Evolutionary conservation across 2,797 vertebrate species (phyloP).

Genomic region (Trachops cirrhosus): DNA sequence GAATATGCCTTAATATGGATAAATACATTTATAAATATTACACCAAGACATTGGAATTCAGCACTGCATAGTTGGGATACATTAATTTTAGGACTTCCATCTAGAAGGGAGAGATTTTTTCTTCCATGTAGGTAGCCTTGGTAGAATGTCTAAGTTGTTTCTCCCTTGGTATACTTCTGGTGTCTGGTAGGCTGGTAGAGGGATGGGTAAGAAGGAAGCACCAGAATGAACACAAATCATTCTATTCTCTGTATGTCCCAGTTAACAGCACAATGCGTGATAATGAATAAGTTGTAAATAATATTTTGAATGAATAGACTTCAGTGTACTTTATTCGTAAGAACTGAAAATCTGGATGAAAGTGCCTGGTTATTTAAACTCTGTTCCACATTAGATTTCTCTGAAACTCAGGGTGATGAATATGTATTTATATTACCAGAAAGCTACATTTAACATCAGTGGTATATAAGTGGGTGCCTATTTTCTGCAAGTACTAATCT

Average conservation of each 20-base stretch:
- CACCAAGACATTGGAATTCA: neutral
- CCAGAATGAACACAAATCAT: neutral
- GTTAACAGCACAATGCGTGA: neutral
- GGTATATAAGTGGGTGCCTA: neutral
- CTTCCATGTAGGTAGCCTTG: neutral
- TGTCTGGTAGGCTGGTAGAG: neutral
- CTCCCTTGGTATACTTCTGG: neutral
- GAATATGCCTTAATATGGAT: neutral
- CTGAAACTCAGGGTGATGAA: neutral
- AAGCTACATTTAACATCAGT: neutral
- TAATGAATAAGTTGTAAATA: neutral
- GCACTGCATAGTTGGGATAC: neutral
- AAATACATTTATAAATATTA: neutral
- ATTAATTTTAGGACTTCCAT: neutral
- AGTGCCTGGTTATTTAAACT: neutral
- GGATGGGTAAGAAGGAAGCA: fast-evolving
- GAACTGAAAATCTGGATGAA: neutral
- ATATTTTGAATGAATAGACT: neutral
- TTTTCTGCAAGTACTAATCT: constrained; percentile 15
- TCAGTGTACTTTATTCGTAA: neutral
- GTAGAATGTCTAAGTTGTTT: neutral
- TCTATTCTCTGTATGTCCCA: neutral
- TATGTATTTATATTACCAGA: neutral
- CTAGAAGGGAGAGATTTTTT: neutral
- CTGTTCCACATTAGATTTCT: neutral